Percentiles rank a stretch among this genome's conserved stretches.
Conservation (phyloP, 2,888 invertebrate genomes). For the Julus scanicus region DNA sequence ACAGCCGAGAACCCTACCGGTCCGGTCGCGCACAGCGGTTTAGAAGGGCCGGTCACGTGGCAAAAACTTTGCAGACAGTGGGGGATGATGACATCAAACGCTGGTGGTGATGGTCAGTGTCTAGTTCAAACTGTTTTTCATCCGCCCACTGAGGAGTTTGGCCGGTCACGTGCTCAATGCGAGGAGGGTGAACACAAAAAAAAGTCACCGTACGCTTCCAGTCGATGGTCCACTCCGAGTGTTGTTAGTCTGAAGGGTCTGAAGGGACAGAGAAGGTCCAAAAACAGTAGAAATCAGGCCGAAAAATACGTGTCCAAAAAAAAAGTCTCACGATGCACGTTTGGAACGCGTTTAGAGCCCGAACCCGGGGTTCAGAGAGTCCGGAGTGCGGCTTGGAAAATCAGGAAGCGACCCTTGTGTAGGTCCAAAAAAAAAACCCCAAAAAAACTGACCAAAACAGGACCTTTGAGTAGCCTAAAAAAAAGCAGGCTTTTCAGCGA, state of each 20-base stretch:
- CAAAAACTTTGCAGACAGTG: background rate
- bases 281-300: background rate
- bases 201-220: background rate
- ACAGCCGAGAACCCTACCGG: background rate
- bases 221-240: background rate
- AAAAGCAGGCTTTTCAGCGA: background rate
- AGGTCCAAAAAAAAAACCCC: background rate
- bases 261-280: background rate
- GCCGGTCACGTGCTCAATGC: background rate
- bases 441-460: background rate
- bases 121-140: background rate
- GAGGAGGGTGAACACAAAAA: too few species aligned
- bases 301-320: background rate
- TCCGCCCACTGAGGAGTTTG: background rate
- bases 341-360: background rate
- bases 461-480: background rate
- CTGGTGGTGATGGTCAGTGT: background rate
- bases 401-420: background rate
- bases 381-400: background rate
- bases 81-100: background rate
- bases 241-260: background rate
- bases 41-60: background rate
- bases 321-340: background rate
- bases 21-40: background rate
- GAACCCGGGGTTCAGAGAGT: slow-evolving; percentile 6